Base-by-base conservation (phyloP, 2,797 vertebrate genomes). In the Cryptoblepharus egeriae region DNA sequence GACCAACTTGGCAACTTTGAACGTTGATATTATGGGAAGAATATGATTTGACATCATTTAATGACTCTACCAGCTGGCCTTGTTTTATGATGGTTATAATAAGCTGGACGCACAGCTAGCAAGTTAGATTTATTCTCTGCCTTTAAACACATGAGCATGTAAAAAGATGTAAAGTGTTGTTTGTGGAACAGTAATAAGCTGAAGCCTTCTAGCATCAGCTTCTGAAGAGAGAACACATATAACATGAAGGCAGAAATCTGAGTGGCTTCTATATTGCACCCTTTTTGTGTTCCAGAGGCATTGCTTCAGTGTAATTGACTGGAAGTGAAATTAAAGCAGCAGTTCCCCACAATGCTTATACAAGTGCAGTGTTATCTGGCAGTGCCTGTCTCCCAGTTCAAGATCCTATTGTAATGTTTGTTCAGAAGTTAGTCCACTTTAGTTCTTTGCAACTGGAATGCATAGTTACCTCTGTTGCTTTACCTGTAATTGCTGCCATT, bases 31-130 rank as follows among this genome's bases (percentile, higher is more conserved):
- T 72, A 35, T 35, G 57, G 45, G 37, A 90, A 91, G 91, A 95
- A 92, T 94, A 92, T 90, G 91, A 94, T 92, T 94, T 95, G 93
- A 95, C 94, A 94, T 94, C 88, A 94, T 91, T 92, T 95, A 94
- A 95, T 95, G 91, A 80, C 90, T 95, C 94, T 96, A 88, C 91
- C 95, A 96, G 94, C 94, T 96, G 95, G 91, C 90, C 71, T n/a
- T 89, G 82, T 92, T 92, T 95, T 94, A 94, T 39, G 88, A 91
- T 81, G 85, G 80, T 89, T 93, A 37, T 93, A 96, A 94, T 94
- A 90, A 94, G 91, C 93, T 90, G 91, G 90, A 91, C 79, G 91
- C 94, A 87, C 94, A 95, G 96, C 96, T 95, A 95, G 90, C 81
- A 68, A 91, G 93, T 91, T 93, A 93, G 95, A 96, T 96, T 95